Evolutionary conservation across 1,140 invertebrate genomes (phyloP).

Genomic region (Zaprionus nigranus): DNA sequence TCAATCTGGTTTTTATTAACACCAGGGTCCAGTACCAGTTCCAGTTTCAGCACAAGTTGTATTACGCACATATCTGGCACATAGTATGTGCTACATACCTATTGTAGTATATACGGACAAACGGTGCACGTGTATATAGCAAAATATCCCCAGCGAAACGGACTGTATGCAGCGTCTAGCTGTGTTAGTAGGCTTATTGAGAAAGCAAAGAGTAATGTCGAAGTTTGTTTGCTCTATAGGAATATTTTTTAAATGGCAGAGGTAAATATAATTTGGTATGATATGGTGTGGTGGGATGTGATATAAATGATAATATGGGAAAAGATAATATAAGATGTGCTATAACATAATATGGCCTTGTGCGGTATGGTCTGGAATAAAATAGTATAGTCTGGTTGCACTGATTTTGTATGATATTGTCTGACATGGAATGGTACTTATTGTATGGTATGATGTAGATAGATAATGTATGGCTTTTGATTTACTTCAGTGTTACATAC

Average conservation of each 20-base stretch:
- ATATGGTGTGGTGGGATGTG: neutral
- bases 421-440: neutral
- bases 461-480: too few relatives aligned
- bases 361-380: neutral
- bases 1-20: conserved; percentile 44
- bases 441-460: neutral
- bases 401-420: neutral
- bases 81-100: neutral
- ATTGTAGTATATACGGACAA: neutral
- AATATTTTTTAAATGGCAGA: neutral
- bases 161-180: neutral
- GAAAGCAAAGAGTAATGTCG: neutral
- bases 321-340: neutral
- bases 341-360: neutral
- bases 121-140: conserved; percentile 1
- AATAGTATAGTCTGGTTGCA: neutral
- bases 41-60: neutral
- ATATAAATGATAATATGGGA: neutral
- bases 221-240: neutral
- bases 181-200: neutral
- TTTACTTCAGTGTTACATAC: neutral
- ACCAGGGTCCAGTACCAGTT: conserved; percentile 8
- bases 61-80: conserved; percentile 1
- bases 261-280: neutral
- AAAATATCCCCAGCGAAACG: neutral